Percentiles rank a stretch among this genome's conserved stretches.
Conservation (phyloP, 2,113 vertebrate genomes). For the Chlorodrepanis virens region DNA sequence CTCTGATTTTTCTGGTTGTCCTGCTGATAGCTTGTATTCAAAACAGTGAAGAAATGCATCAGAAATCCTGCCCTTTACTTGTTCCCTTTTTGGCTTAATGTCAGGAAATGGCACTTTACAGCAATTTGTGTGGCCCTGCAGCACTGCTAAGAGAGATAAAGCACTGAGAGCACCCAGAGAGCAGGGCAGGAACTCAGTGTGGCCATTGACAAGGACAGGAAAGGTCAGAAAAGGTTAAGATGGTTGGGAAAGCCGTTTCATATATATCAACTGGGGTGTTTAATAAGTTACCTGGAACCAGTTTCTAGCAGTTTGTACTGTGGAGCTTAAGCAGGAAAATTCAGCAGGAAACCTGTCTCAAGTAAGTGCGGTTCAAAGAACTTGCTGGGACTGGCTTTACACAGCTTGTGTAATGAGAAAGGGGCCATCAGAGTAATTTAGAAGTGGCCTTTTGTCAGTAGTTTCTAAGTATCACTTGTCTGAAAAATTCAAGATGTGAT, state of each 20-base stretch:
- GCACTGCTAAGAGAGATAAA: not conserved
- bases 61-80: conserved; percentile 11
- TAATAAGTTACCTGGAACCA: conserved; percentile 41
- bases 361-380: not conserved
- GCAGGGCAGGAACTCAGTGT: not conserved
- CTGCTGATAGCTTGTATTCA: not conserved
- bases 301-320: not conserved
- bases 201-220: conserved; percentile 17
- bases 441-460: not conserved
- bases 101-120: conserved; percentile 39
- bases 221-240: not conserved
- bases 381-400: not conserved
- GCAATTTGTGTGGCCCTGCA: not conserved
- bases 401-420: not conserved
- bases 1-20: not conserved
- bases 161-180: not conserved
- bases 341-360: not conserved
- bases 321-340: not conserved
- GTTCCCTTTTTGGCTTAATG: not conserved
- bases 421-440: not conserved
- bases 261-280: not conserved
- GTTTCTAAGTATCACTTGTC: not conserved
- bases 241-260: not conserved
- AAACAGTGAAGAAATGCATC: conserved; percentile 24
- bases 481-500: not conserved